Percentiles rank a stretch among this genome's conserved stretches.
Evolutionary conservation across 2,888 invertebrate genomes (phyloP).

Genomic region (Scotopteryx bipunctaria): DNA sequence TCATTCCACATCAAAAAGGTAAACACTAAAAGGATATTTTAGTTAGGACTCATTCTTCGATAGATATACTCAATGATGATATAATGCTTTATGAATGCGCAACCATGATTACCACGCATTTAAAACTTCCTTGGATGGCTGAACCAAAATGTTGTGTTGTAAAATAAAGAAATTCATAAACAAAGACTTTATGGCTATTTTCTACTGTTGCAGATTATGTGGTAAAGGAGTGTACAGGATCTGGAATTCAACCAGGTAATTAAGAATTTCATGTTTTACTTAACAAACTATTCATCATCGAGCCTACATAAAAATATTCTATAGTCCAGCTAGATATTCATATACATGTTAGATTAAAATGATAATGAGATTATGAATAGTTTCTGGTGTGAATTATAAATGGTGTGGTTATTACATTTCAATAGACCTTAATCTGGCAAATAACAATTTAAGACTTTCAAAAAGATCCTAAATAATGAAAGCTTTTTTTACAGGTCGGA

Average conservation of each 20-base stretch:
- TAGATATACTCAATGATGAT: constrained; percentile 67
- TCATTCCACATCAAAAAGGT: not conserved
- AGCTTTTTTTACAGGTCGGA: not conserved
- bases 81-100: constrained; percentile 80
- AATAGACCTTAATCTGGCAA: constrained; percentile 23
- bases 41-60: not conserved
- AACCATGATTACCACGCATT: constrained; percentile 82
- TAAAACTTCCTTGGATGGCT: constrained; percentile 83
- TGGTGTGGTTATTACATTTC: constrained; percentile 26
- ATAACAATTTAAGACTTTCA: constrained; percentile 19
- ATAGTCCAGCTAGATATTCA: constrained; percentile 14
- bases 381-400: constrained; percentile 24
- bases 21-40: not conserved
- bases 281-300: not conserved
- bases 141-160: constrained; percentile 41
- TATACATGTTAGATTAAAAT: constrained; percentile 18
- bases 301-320: not conserved
- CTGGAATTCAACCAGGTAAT: constrained; percentile 1
- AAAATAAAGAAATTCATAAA: not conserved
- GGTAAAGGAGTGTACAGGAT: not conserved
- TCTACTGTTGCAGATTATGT: constrained; percentile 20
- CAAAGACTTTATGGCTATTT: constrained; percentile 14
- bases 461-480: not conserved
- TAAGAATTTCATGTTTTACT: not conserved
- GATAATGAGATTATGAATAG: constrained; percentile 22